These are phyloP conservation scores for Mastacembelus armatus DNA, from an alignment of 2,797 vertebrate genomes.

Conservation along the genomic window DNA sequence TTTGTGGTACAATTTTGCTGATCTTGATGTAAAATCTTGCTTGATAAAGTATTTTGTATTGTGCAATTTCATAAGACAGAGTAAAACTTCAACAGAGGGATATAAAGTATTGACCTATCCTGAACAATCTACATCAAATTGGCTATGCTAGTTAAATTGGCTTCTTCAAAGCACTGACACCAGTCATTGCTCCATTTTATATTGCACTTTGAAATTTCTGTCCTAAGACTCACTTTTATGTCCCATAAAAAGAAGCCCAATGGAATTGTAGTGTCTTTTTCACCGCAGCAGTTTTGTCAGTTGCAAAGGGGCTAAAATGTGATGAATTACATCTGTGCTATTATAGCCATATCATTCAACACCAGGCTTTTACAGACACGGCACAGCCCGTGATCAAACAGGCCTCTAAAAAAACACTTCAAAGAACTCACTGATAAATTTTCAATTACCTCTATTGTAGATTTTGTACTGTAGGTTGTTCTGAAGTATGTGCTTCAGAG, in stretches of 20 bases:
- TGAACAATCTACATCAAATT: conserved; percentile 65
- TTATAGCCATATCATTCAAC: conserved; percentile 72
- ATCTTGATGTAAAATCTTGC: conserved; percentile 11
- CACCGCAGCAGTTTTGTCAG: conserved; percentile 64
- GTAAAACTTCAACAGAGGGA: conserved; percentile 19
- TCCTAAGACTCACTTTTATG: conserved; percentile 72
- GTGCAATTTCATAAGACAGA: conserved; percentile 4
- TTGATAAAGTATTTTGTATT: conserved; percentile 5
- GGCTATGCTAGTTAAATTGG: conserved; percentile 59
- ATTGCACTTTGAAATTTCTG: conserved; percentile 68
- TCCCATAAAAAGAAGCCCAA: conserved; percentile 56
- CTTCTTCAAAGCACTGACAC: conserved; percentile 64
- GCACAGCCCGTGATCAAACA: conserved; percentile 67
- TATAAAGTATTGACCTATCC: conserved; percentile 56
- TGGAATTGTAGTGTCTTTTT: conserved; percentile 74
- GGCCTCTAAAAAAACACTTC: conserved; percentile 63
- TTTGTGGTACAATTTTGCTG: conserved; percentile 1
- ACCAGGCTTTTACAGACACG: conserved; percentile 60
- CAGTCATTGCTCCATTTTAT: conserved; percentile 61
- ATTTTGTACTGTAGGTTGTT: conserved; percentile 51
- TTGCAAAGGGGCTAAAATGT: conserved; percentile 65
- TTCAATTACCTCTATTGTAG: conserved; percentile 73
- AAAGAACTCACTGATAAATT: conserved; percentile 72
- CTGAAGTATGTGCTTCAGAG: conserved; percentile 56
- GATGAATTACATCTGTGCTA: conserved; percentile 78